Percentiles rank a stretch among this genome's conserved stretches.
Evolutionary conservation across 2,113 vertebrate species (phyloP).

Genomic region (Cichladusa arquata): DNA sequence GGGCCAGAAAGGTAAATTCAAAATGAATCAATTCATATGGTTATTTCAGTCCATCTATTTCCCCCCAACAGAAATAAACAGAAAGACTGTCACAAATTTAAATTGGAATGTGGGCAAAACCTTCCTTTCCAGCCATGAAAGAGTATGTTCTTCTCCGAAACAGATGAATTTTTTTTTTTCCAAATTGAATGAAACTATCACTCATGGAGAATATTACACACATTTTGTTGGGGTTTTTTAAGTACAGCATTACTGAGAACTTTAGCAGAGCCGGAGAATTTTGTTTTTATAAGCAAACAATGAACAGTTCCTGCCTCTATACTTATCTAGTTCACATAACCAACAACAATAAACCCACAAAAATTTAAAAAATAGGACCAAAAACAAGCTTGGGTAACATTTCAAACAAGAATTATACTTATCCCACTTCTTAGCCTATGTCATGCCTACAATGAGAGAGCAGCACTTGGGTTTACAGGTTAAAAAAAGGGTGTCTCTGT

Average conservation of each 20-base stretch:
- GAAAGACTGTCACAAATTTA: background rate
- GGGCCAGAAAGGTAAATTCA: background rate
- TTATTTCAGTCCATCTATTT: background rate
- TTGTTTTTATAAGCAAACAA: conserved; percentile 23
- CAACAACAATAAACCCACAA: background rate
- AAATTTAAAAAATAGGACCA: no score
- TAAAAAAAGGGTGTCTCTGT: background rate
- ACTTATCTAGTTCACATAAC: background rate
- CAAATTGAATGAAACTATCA: background rate
- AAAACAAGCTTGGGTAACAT: background rate
- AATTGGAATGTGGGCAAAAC: background rate
- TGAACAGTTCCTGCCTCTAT: background rate
- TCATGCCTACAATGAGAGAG: background rate
- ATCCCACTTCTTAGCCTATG: background rate
- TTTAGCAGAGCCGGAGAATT: background rate
- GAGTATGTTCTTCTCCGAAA: background rate
- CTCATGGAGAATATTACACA: background rate
- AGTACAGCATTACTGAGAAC: background rate
- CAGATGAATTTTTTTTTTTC: background rate
- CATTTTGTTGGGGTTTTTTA: background rate
- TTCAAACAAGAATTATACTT: background rate
- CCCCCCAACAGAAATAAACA: background rate
- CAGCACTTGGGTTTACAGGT: background rate
- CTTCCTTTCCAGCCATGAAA: background rate
- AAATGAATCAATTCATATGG: background rate